These are phyloP conservation scores for Eilema griseolum DNA, from an alignment of 2,888 invertebrate species.

Conservation along the genomic window DNA sequence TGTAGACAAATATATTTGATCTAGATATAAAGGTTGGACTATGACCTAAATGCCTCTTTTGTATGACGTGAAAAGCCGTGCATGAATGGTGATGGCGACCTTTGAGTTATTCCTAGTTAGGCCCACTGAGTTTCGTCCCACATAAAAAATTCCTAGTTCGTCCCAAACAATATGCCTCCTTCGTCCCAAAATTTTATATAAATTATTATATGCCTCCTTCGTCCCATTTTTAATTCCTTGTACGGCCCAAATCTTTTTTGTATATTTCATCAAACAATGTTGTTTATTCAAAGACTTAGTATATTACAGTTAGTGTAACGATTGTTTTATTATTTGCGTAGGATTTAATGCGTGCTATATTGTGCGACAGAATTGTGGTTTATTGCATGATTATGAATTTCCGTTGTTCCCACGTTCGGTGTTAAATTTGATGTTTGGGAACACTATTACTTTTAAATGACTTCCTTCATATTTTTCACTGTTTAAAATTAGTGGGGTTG, in stretches of 20 bases:
- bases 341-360: conserved; percentile 41
- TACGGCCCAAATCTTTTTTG: neutral
- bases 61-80: neutral
- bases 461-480: conserved; percentile 27
- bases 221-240: too few relatives aligned
- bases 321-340: conserved; percentile 38
- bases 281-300: conserved; percentile 4
- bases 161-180: too few relatives aligned
- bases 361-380: conserved; percentile 52
- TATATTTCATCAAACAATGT: neutral
- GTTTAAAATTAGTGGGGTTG: neutral
- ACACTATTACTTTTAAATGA: conserved; percentile 25
- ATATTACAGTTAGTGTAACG: conserved; percentile 19
- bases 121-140: too few relatives aligned
- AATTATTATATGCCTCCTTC: too few relatives aligned
- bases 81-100: neutral
- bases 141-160: too few relatives aligned
- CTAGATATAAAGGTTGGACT: neutral
- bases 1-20: neutral
- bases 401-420: conserved; percentile 55
- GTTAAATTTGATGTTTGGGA: conserved; percentile 31
- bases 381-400: conserved; percentile 62
- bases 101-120: too few relatives aligned
- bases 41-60: neutral
- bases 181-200: too few relatives aligned